Evolutionary conservation across 2,888 invertebrate species (phyloP).

Genomic region (Amblyjoppa fuscipennis): DNA sequence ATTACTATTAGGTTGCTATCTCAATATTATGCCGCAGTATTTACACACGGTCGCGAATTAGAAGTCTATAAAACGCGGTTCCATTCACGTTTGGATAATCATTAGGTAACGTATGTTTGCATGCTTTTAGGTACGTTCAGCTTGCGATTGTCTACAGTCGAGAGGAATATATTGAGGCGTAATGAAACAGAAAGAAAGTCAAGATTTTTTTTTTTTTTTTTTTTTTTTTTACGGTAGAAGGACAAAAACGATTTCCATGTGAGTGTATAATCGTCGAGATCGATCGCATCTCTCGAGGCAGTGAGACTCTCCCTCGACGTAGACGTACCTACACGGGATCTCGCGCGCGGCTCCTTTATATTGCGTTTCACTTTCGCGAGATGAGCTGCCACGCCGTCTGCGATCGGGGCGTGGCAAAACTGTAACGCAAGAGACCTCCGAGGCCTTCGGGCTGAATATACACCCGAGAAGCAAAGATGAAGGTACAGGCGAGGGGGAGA

Average conservation of each 20-base stretch:
- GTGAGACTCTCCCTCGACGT: constrained; percentile 51
- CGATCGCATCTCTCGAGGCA: constrained; percentile 65
- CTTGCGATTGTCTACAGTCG: constrained; percentile 60
- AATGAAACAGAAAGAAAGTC: constrained; percentile 5
- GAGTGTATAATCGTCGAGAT: constrained; percentile 75
- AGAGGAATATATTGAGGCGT: constrained; percentile 35
- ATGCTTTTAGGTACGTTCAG: constrained; percentile 71
- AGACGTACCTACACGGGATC: constrained; percentile 38
- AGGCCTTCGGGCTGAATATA: constrained; percentile 75
- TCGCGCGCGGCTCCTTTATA: constrained; percentile 81
- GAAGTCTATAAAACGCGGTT: constrained; percentile 67
- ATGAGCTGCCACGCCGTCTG: constrained; percentile 79
- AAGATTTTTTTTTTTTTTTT: too few species aligned
- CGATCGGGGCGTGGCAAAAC: constrained; percentile 84
- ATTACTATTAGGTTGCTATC: constrained; percentile 69
- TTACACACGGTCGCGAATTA: constrained; percentile 71
- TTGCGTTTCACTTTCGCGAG: constrained; percentile 85
- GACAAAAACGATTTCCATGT: constrained; percentile 77
- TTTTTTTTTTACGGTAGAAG: constrained; percentile 18
- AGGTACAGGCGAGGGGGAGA: constrained; percentile 40
- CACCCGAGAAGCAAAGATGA: constrained; percentile 50
- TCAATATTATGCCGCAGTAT: constrained; percentile 62
- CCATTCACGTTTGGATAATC: constrained; percentile 61
- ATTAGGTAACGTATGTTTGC: constrained; percentile 71
- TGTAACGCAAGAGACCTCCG: constrained; percentile 83